Evolutionary conservation across 2,888 invertebrate genomes (phyloP), one percentile per base, ranked within the genome.

Genomic region (Brenthis ino): DNA sequence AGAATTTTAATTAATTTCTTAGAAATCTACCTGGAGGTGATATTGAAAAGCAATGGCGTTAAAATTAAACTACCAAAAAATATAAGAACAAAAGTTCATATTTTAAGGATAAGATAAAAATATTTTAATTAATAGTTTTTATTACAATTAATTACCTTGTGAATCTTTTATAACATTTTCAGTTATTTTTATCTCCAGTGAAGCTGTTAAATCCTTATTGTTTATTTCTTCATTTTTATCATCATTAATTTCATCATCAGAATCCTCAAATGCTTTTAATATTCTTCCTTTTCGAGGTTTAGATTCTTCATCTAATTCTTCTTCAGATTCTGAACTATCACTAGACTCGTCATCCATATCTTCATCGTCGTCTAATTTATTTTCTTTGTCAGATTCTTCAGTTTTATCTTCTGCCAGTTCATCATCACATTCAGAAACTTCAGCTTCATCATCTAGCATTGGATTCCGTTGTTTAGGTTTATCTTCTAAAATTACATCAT

Each of bases 401-500:
- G 72, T 66, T 51, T 60, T 64, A 63, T 43, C 54, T 16, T 20
- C 53, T 11, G 79, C 80, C 65, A 8, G 11, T 43, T 43, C 37
- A 43, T 85, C 83, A 54, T 89, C 90, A 70, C 85, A 84, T 57
- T 92, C 90, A 6, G 93, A 89, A 75, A 91, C 93, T 73, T 93
- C 93, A 56, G 94, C 94, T 76, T 94, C 94, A 70, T 93, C 90
- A 67, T 89, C 88, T 67, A 93, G 73, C 82, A 91, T 85, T 37
- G 87, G 84, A 69, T 91, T 92, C 43, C 81, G 82, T 72, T 89
- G 90, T 65, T 84, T 85, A 12, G 88, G 86, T 64, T 91, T 91
- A 47, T 80, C 77, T 55, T 76, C 75, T 66, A 76, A 51, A 37
- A 75, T 70, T 64, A 71, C 60, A 47, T 82, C 82, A 68, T 87